Evolutionary conservation across 2,797 vertebrate genomes (phyloP).

Genomic region (Trachops cirrhosus): DNA sequence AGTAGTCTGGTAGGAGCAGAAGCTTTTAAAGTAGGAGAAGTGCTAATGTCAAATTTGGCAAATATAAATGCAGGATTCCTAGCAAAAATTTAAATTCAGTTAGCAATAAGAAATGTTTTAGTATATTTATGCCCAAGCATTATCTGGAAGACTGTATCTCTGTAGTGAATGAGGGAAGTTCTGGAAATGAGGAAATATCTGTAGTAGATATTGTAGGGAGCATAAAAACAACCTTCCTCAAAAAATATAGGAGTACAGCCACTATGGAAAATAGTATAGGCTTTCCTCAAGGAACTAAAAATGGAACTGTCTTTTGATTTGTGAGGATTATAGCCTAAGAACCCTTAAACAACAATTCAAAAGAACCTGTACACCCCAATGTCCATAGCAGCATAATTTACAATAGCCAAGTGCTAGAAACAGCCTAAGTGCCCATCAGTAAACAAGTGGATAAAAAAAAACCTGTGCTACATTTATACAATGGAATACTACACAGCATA

Average conservation of each 20-base stretch:
- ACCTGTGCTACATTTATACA: too few relatives aligned
- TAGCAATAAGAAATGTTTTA: background rate
- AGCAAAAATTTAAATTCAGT: background rate
- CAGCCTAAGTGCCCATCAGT: too few relatives aligned
- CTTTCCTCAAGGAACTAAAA: too few relatives aligned
- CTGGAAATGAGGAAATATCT: background rate
- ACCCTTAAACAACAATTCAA: too few relatives aligned
- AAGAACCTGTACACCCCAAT: too few relatives aligned
- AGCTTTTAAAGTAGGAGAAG: background rate
- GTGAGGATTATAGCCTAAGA: too few relatives aligned
- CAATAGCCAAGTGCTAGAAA: too few relatives aligned
- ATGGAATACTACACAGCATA: too few relatives aligned
- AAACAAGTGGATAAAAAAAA: too few relatives aligned
- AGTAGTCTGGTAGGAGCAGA: background rate
- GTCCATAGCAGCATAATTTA: too few relatives aligned
- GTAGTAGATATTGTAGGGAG: fast-evolving
- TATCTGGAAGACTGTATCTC: background rate
- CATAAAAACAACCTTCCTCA: background rate
- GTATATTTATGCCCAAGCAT: background rate
- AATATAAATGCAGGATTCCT: background rate
- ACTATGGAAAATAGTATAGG: too few relatives aligned
- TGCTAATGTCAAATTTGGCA: background rate
- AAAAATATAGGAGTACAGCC: background rate
- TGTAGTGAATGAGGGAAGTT: background rate
- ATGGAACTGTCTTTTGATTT: too few relatives aligned